These are phyloP conservation scores for Centropyge bicolor DNA, from an alignment of 2,797 vertebrate species.

Conservation along the genomic window DNA sequence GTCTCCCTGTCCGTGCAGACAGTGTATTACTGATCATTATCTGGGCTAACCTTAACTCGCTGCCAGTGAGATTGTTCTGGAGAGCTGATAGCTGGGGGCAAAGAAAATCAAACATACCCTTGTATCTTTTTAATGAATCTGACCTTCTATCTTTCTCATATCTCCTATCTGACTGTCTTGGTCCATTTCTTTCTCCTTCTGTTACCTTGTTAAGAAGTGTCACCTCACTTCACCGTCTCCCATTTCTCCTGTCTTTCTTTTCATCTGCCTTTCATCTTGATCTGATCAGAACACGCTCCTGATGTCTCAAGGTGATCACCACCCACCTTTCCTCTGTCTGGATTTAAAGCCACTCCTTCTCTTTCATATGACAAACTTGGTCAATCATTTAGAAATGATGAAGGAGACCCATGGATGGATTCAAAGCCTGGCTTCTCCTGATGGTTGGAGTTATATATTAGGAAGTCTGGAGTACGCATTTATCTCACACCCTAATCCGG, in stretches of 20 bases:
- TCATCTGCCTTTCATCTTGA: conserved; percentile 63
- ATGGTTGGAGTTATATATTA: conserved; percentile 38
- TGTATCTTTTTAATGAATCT: conserved; percentile 82
- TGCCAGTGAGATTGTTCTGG: conserved; percentile 59
- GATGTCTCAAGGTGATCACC: conserved; percentile 73
- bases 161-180: conserved; percentile 60
- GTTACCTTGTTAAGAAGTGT: conserved; percentile 71
- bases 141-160: conserved; percentile 71
- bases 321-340: conserved; percentile 41
- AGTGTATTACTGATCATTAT: conserved; percentile 78
- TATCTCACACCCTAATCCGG: conserved; percentile 31
- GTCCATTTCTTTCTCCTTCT: conserved; percentile 57
- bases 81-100: conserved; percentile 62
- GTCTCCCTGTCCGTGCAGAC: conserved; percentile 41
- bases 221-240: conserved; percentile 46
- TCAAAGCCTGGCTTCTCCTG: conserved; percentile 38
- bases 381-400: conserved; percentile 64
- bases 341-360: conserved; percentile 37
- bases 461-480: conserved; percentile 45
- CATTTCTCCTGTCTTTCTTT: conserved; percentile 28
- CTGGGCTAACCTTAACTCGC: conserved; percentile 62
- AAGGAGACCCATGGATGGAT: conserved; percentile 28
- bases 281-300: conserved; percentile 52
- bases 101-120: conserved; percentile 70
- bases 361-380: conserved; percentile 60